phyloP scores from a whole-genome alignment of 2,797 vertebrate genomes.

The Myotis pilosus region DNA sequence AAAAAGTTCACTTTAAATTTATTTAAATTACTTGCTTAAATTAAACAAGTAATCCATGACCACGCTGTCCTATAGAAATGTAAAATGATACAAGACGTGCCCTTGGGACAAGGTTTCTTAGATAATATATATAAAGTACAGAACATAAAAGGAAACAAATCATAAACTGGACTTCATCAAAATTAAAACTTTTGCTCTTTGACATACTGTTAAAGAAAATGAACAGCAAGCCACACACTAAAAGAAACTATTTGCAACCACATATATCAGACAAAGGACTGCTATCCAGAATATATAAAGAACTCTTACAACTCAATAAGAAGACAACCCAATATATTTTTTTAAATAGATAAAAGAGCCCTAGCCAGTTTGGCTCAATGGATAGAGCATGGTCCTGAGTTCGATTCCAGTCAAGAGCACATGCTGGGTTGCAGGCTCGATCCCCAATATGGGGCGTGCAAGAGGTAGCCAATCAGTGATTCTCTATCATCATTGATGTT shows the following conservation, averaged over 20 bases:
- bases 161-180: neutral
- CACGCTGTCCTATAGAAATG: neutral
- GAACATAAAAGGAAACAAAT: neutral
- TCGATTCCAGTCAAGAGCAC: neutral
- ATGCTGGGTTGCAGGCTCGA: neutral
- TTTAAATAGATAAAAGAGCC: neutral
- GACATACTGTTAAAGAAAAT: neutral
- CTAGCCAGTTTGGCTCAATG: neutral
- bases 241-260: neutral
- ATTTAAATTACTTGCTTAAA: neutral
- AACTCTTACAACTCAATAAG: neutral
- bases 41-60: slow-evolving; percentile 2
- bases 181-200: neutral
- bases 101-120: neutral
- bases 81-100: neutral
- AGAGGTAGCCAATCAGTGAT: neutral
- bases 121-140: neutral
- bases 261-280: neutral
- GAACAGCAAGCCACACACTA: neutral
- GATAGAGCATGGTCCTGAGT: neutral
- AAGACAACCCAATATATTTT: neutral
- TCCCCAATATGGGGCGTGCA: too few relatives aligned
- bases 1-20: neutral
- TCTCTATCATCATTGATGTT: neutral
- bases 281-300: neutral